Evolutionary conservation across 2,888 invertebrate genomes (phyloP).

Genomic region (Ennomos fuscantarius): DNA sequence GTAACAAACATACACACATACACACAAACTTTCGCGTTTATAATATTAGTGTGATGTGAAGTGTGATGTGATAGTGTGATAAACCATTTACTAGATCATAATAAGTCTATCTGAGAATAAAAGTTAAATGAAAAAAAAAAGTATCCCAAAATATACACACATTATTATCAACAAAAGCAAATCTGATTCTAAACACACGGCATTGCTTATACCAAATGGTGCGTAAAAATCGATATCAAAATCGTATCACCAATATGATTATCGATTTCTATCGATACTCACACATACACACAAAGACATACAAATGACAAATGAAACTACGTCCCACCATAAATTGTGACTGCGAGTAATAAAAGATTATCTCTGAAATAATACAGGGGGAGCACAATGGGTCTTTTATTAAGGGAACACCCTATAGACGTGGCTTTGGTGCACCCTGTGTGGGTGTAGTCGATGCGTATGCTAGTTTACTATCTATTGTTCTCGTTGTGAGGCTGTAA

Average conservation of each 20-base stretch:
- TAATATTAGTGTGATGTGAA: conserved; percentile 38
- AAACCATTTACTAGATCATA: too few species aligned
- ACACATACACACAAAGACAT: conserved; percentile 41
- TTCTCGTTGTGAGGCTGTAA: conserved; percentile 21
- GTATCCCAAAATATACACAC: too few species aligned
- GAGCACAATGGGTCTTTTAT: conserved; percentile 78
- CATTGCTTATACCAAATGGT: conserved; percentile 13
- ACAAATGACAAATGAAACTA: conserved; percentile 78
- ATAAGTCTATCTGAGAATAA: too few species aligned
- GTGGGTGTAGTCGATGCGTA: conserved; percentile 43
- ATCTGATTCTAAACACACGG: background rate
- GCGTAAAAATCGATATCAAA: conserved; percentile 25
- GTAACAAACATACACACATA: too few species aligned
- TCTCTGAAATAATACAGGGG: conserved; percentile 79
- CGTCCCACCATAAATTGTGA: conserved; percentile 75
- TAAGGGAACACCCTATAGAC: conserved; percentile 61
- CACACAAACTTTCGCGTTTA: too few species aligned
- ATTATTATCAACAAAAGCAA: too few species aligned
- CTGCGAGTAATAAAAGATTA: conserved; percentile 79
- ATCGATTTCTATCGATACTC: conserved; percentile 18
- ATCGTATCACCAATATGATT: conserved; percentile 7
- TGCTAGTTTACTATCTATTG: conserved; percentile 31
- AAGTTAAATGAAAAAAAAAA: too few species aligned
- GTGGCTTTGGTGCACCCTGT: conserved; percentile 45
- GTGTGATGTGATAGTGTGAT: too few species aligned